These are phyloP conservation scores for Salvelinus alpinus DNA, from an alignment of 2,113 vertebrate species.

Conservation along the genomic window DNA sequence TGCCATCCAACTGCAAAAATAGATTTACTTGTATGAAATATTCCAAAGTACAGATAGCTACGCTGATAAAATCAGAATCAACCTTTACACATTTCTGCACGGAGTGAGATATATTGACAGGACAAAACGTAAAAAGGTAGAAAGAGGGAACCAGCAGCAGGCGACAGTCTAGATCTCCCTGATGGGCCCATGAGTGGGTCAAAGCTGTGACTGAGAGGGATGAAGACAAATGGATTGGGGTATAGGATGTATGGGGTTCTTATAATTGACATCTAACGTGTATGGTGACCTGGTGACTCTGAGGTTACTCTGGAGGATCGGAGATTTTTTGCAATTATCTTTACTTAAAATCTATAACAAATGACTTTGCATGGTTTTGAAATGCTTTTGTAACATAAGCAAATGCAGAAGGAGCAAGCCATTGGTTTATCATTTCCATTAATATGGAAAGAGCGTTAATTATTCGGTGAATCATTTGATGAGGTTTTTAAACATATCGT, in stretches of 20 bases:
- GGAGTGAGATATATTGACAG: neutral
- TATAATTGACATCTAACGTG: slow-evolving; percentile 75
- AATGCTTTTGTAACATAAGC: neutral
- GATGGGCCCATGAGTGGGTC: slow-evolving; percentile 59
- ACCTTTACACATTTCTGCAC: neutral
- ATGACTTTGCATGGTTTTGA: neutral
- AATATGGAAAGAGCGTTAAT: neutral
- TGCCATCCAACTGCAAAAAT: slow-evolving; percentile 7
- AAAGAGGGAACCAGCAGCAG: neutral
- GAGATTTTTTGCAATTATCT: slow-evolving; percentile 23
- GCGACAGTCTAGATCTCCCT: slow-evolving; percentile 34
- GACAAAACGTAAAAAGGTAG: neutral
- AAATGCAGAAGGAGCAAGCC: too few species aligned
- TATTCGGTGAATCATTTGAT: neutral
- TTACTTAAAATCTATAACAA: slow-evolving; percentile 19
- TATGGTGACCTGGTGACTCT: slow-evolving; percentile 64
- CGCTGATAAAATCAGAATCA: slow-evolving; percentile 3
- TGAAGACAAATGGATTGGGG: slow-evolving; percentile 76
- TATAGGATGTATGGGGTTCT: slow-evolving; percentile 56
- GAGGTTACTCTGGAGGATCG: slow-evolving; percentile 46
- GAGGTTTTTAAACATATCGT: neutral
- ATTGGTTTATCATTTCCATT: neutral
- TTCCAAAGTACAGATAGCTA: neutral
- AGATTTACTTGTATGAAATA: neutral
- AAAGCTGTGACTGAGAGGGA: slow-evolving; percentile 61